These are phyloP conservation scores for Sitta europaea DNA, from an alignment of 2,113 vertebrate genomes.

Conservation along the genomic window DNA sequence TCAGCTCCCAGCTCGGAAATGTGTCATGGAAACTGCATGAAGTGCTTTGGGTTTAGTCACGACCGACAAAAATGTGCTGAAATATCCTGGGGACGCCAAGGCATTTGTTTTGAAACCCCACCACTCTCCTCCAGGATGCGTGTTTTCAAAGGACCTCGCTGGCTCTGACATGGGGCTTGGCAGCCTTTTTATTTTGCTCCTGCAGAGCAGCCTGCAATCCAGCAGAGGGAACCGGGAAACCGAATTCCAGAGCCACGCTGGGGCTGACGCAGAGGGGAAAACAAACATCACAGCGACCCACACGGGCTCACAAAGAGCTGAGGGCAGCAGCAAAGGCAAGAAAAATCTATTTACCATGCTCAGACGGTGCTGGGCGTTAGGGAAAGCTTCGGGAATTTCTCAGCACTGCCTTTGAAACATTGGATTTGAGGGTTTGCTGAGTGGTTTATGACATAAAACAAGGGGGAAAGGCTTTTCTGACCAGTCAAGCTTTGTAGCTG, in stretches of 20 bases:
- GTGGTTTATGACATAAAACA: neutral
- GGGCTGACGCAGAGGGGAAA: constrained; percentile 42
- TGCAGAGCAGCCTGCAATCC: constrained; percentile 50
- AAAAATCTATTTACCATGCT: neutral
- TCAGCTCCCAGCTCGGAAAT: neutral
- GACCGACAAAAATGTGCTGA: neutral
- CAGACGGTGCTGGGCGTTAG: neutral
- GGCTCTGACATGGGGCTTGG: neutral
- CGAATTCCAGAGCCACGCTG: constrained; percentile 43
- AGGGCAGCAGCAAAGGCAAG: neutral
- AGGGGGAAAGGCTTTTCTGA: neutral
- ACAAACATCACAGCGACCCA: constrained; percentile 25
- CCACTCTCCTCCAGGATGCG: neutral
- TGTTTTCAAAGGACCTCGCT: neutral
- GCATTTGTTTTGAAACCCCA: neutral
- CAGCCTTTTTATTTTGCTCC: constrained; percentile 42
- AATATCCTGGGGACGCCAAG: neutral
- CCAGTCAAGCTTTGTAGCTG: neutral
- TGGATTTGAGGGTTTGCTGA: neutral
- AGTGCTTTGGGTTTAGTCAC: neutral
- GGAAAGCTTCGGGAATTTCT: neutral
- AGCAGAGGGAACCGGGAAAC: constrained; percentile 62
- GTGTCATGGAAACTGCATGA: neutral
- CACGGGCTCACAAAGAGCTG: neutral
- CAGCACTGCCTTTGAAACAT: neutral